phyloP scores from a whole-genome alignment of 2,113 vertebrate species.

The Sarotherodon lohbergeri region DNA sequence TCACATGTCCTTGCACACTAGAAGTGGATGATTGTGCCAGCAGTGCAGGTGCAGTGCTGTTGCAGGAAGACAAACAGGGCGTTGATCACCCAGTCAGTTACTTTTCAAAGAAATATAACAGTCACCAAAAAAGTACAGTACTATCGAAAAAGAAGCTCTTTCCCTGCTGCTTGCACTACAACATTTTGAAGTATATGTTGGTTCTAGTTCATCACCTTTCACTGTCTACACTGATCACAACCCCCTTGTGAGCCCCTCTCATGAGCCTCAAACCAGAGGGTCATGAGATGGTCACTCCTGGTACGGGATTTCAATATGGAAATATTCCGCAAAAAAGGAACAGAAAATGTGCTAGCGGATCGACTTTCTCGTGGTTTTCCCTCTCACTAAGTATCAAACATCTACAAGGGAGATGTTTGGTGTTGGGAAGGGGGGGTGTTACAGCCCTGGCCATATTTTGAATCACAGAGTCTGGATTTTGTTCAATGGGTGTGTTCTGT shows the following conservation, averaged over 20 bases:
- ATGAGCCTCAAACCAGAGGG: neutral
- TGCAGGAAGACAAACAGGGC: neutral
- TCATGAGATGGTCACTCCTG: neutral
- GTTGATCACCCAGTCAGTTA: neutral
- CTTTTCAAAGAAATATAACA: neutral
- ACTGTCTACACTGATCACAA: fast-evolving
- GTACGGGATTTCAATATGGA: neutral
- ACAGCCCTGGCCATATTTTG: fast-evolving
- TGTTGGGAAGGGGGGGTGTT: neutral
- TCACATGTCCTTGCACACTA: neutral
- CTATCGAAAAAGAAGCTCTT: neutral
- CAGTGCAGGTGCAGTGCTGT: neutral
- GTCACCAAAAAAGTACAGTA: neutral
- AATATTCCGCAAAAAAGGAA: neutral
- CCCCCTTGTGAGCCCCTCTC: neutral
- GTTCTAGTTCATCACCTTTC: neutral
- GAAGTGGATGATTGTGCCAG: neutral
- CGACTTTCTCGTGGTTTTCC: neutral
- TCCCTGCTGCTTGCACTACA: neutral
- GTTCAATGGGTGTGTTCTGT: neutral
- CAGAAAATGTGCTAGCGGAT: neutral
- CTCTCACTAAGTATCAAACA: neutral
- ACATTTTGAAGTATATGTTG: neutral
- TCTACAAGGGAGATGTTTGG: neutral
- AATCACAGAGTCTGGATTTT: neutral